phyloP scores from a whole-genome alignment of 2,797 vertebrate species.

The Xiphophorus birchmanni region DNA sequence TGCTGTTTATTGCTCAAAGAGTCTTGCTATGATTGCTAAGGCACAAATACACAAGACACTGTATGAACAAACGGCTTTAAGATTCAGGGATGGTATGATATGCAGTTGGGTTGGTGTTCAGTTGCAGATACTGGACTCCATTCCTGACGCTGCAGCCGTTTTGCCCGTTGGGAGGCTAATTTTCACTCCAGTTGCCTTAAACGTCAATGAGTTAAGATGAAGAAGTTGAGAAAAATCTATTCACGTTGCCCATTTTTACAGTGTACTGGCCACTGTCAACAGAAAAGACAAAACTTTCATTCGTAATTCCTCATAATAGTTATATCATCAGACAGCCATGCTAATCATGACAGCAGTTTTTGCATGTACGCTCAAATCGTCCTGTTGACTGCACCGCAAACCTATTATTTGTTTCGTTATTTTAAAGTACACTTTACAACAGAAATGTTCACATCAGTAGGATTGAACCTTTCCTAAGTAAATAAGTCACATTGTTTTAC shows the following conservation, averaged over 20 bases:
- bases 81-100: background rate
- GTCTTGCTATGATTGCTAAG: background rate
- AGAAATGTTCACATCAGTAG: background rate
- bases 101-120: conserved; percentile 21
- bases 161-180: conserved; percentile 6
- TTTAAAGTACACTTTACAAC: background rate
- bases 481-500: background rate
- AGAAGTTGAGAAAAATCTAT: background rate
- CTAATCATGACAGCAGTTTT: background rate
- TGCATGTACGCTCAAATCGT: background rate
- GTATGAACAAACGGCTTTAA: background rate
- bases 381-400: background rate
- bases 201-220: background rate
- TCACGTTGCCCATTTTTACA: background rate
- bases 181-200: background rate
- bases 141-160: conserved; percentile 10
- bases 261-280: background rate
- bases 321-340: background rate
- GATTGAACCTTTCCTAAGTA: background rate
- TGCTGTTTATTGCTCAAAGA: background rate
- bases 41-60: background rate
- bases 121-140: conserved; percentile 31
- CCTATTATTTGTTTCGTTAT: background rate
- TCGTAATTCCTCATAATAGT: background rate
- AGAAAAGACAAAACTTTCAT: background rate